phyloP scores from a whole-genome alignment of 2,113 vertebrate species.

The Siniperca chuatsi region DNA sequence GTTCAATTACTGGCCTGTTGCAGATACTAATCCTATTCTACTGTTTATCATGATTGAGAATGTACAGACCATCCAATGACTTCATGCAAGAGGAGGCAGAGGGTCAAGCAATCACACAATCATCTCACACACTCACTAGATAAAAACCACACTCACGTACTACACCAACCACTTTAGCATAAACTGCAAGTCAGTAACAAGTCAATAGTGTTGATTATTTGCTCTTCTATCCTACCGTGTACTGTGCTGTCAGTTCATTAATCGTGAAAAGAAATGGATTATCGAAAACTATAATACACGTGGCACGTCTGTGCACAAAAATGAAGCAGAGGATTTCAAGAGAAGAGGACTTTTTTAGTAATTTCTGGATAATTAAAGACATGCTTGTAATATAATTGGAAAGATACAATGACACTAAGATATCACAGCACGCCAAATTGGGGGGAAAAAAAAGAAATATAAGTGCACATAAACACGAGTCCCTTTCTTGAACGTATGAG shows the following conservation, averaged over 20 bases:
- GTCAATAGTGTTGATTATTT: slow-evolving; percentile 74
- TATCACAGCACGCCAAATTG: slow-evolving; percentile 63
- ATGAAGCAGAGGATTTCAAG: slow-evolving; percentile 67
- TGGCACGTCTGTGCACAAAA: slow-evolving; percentile 71
- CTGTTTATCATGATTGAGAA: slow-evolving; percentile 61
- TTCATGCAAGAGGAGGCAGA: slow-evolving; percentile 76
- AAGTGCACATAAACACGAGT: slow-evolving; percentile 78
- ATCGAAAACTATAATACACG: slow-evolving; percentile 70
- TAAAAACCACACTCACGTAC: slow-evolving; percentile 44
- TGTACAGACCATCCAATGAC: slow-evolving; percentile 67
- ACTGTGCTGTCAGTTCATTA: slow-evolving; percentile 69
- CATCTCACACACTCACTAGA: slow-evolving; percentile 53
- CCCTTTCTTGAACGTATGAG: slow-evolving; percentile 79
- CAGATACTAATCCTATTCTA: slow-evolving; percentile 59
- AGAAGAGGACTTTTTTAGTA: slow-evolving; percentile 51
- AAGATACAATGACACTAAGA: slow-evolving; percentile 64
- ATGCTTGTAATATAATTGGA: slow-evolving; percentile 68
- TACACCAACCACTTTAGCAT: slow-evolving; percentile 64
- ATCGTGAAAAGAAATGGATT: slow-evolving; percentile 53
- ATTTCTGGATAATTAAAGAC: slow-evolving; percentile 64
- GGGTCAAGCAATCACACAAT: slow-evolving; percentile 59
- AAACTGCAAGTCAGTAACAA: slow-evolving; percentile 67
- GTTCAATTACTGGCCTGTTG: slow-evolving; percentile 68
- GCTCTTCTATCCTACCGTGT: slow-evolving; percentile 61
- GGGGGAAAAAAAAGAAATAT: slow-evolving; percentile 30